Percentiles rank a stretch among this genome's conserved stretches.
phyloP scores from a whole-genome alignment of 1,140 invertebrate species.

The Onthophagus taurus region DNA sequence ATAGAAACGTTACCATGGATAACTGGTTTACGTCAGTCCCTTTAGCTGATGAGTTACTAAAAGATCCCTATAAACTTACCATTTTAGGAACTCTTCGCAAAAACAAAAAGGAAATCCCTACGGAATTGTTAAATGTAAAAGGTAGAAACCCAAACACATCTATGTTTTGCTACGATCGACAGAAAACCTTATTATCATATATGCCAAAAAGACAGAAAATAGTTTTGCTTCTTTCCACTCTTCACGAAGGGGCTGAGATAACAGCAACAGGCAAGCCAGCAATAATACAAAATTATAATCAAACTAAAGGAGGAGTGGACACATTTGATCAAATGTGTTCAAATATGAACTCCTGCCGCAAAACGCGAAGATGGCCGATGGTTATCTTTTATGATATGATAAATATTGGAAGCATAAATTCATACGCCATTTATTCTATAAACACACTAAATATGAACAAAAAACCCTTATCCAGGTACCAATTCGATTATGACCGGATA shows the following conservation, averaged over 20 bases:
- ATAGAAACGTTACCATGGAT: conserved; percentile 36
- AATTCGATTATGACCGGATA: too few species aligned
- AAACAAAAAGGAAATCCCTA: conserved; percentile 8
- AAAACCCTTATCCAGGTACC: conserved; percentile 8
- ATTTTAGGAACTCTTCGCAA: conserved; percentile 2
- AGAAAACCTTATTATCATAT: conserved; percentile 8
- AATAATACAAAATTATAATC: conserved; percentile 6
- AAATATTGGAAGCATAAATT: conserved; percentile 5
- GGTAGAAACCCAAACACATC: neutral
- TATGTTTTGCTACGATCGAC: conserved; percentile 2
- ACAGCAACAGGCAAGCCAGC: conserved; percentile 1
- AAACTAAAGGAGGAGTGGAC: conserved; percentile 7
- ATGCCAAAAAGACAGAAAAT: conserved; percentile 8
- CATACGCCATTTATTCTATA: neutral
- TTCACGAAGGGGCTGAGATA: neutral
- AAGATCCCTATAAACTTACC: conserved; percentile 2
- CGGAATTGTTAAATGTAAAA: neutral
- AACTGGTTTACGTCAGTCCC: conserved; percentile 37
- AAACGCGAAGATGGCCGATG: conserved; percentile 9
- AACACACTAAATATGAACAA: conserved; percentile 1
- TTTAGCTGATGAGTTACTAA: conserved; percentile 20
- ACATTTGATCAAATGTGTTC: conserved; percentile 11
- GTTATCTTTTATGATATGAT: conserved; percentile 7
- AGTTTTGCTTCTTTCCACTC: neutral
- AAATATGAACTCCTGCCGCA: neutral